phyloP scores from a whole-genome alignment of 2,888 invertebrate genomes.

The Terebella lapidaria region DNA sequence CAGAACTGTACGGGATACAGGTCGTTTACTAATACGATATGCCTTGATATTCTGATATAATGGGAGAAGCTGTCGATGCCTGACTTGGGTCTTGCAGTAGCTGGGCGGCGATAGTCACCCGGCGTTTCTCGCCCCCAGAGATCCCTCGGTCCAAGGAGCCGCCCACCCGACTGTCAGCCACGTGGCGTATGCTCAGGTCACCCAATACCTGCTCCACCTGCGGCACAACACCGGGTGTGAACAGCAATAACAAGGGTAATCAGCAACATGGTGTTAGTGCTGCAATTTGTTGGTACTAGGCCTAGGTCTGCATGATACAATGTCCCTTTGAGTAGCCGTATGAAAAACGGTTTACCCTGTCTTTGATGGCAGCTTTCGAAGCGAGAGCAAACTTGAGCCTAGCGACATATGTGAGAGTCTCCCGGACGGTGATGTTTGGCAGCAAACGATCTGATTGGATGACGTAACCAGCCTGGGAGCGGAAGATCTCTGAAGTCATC shows the following conservation, averaged over 20 bases:
- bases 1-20: too few species aligned
- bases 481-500: constrained; percentile 51
- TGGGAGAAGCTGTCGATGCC: too few species aligned
- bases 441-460: constrained; percentile 82
- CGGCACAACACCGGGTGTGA: not conserved
- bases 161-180: constrained; percentile 61
- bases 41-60: too few species aligned
- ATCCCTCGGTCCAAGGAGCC: constrained; percentile 72
- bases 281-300: too few species aligned
- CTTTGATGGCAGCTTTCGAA: not conserved
- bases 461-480: constrained; percentile 86
- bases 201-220: constrained; percentile 61
- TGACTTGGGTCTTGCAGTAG: constrained; percentile 57
- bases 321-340: too few species aligned
- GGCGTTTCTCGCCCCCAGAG: constrained; percentile 81
- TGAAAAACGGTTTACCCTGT: not conserved
- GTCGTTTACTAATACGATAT: too few species aligned
- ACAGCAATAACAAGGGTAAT: not conserved
- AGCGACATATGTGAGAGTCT: constrained; percentile 80
- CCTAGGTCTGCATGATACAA: too few species aligned
- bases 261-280: not conserved
- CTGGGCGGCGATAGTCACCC: constrained; percentile 86
- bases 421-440: constrained; percentile 76
- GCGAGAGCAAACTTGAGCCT: constrained; percentile 77
- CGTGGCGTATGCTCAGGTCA: constrained; percentile 86